These are phyloP conservation scores for Tenthredo amoena DNA, from an alignment of 2,888 invertebrate genomes.

Conservation along the genomic window DNA sequence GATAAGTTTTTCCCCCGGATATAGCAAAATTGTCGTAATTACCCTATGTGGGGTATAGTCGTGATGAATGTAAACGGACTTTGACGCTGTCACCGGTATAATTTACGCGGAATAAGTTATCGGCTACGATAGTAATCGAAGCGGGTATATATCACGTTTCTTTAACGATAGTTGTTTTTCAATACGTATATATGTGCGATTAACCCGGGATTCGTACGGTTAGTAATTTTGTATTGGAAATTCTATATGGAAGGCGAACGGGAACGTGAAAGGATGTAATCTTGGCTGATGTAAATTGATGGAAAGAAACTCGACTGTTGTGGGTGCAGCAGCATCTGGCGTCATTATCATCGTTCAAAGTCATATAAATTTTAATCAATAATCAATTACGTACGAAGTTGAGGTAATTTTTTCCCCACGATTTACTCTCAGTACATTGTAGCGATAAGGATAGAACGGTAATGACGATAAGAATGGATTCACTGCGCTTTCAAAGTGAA, in stretches of 20 bases:
- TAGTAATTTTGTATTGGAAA: neutral
- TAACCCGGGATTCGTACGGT: neutral
- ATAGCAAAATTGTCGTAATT: neutral
- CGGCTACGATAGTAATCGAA: conserved; percentile 40
- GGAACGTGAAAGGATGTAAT: conserved; percentile 1
- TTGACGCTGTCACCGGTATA: neutral
- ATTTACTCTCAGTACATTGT: neutral
- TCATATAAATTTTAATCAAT: conserved; percentile 36
- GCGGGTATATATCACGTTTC: conserved; percentile 46
- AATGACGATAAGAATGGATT: conserved; percentile 49
- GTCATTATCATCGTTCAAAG: conserved; percentile 36
- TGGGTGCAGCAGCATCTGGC: conserved; percentile 2
- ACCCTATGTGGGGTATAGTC: neutral
- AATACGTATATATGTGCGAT: neutral
- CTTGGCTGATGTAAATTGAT: conserved; percentile 19
- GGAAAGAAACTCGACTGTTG: neutral
- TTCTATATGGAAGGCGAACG: neutral
- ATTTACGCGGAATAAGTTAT: conserved; percentile 16
- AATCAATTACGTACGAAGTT: conserved; percentile 22
- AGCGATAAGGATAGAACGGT: neutral
- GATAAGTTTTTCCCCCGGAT: neutral
- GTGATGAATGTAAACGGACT: conserved; percentile 19
- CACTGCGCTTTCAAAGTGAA: conserved; percentile 27
- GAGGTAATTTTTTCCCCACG: neutral
- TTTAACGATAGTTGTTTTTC: conserved; percentile 5